These are phyloP conservation scores for Amblyraja radiata DNA, from an alignment of 2,797 vertebrate genomes.

Conservation along the genomic window DNA sequence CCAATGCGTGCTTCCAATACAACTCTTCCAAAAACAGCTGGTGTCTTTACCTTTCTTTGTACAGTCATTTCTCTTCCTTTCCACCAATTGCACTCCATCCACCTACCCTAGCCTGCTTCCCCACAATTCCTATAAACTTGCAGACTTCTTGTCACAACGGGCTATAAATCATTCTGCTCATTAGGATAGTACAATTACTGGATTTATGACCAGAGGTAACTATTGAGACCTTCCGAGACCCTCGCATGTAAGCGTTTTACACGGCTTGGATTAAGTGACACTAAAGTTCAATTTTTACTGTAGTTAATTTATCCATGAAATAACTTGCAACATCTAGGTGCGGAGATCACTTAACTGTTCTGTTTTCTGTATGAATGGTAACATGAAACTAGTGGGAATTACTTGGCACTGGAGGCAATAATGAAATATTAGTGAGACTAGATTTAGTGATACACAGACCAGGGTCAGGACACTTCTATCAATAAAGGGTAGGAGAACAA, in stretches of 20 bases:
- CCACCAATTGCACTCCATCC: constrained; percentile 19
- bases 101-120: constrained; percentile 42
- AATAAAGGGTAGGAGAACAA: not conserved
- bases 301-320: not conserved
- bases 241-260: constrained; percentile 46
- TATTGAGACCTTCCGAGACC: constrained; percentile 51
- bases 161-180: constrained; percentile 65
- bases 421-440: not conserved
- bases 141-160: constrained; percentile 49
- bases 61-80: not conserved
- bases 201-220: constrained; percentile 62
- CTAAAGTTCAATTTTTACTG: constrained; percentile 34
- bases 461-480: not conserved
- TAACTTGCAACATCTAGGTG: not conserved
- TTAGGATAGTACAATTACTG: constrained; percentile 62
- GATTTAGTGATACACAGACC: not conserved
- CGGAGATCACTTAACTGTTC: not conserved
- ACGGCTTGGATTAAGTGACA: constrained; percentile 36
- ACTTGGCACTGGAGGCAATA: not conserved
- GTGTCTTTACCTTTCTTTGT: constrained; percentile 50
- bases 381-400: not conserved
- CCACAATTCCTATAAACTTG: constrained; percentile 47
- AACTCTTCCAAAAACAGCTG: constrained; percentile 47
- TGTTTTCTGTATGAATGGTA: not conserved
- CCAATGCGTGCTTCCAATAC: not conserved